Base-by-base conservation (phyloP, 1,140 invertebrate species). In the Orius laevigatus region DNA sequence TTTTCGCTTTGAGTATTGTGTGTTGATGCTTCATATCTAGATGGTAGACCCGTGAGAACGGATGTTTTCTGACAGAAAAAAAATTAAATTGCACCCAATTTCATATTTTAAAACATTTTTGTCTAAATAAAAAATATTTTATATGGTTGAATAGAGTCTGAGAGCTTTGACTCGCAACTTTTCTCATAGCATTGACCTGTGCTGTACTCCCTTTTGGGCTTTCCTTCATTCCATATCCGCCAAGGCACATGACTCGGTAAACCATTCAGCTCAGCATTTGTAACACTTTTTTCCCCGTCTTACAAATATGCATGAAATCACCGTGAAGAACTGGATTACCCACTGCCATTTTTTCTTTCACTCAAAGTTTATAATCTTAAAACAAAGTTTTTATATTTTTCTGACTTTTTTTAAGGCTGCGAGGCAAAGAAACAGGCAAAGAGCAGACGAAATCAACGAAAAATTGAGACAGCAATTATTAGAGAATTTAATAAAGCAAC, bases 381-480 rank as follows among this genome's bases (percentile, higher is more conserved):
- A 34, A 34, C 8, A 34, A 8, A 34, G 8, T n/a, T 34, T 34
- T 6, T 8, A 34, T 34, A 34, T 34, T n/a, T n/a, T n/a, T 6
- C 33, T 15, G 40, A 57, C 61, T 52, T 62, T 44, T 46, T 66
- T 70, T 54, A 59, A 89, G 85, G 76, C 75, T 51, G 76, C 74
- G 53, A 69, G 89, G 54, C 79, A 82, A 66, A 76, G 81, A 59
- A 72, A 75, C 58, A 84, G 84, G 63, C 72, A 72, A 53, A 76
- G 80, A 60, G 78, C 83, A 43, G 62, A 64, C 32, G 70, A 71
- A 52, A 79, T 77, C 54, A 79, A 81, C 56, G 78, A 78, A 47
- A 75, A 76, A 60, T 69, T 84, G 35, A 76, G 81, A 59, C 71
- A 79, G 58, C 79, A 91, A 60, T 65, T 91, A 39, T 63, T 79